phyloP scores from a whole-genome alignment of 1,140 invertebrate genomes.

The Drosophila ambigua region DNA sequence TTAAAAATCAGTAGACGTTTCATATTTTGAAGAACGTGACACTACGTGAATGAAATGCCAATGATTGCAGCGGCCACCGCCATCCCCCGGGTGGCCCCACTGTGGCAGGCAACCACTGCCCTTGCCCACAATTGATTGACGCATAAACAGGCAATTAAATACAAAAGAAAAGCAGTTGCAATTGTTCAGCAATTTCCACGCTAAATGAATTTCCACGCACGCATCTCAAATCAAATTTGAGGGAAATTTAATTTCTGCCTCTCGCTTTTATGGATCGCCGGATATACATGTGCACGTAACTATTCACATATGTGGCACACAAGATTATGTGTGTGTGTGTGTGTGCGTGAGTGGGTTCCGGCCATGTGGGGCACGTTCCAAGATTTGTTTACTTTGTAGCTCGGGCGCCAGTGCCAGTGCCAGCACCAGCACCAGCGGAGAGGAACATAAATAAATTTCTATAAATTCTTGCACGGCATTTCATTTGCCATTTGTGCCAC shows the following conservation, averaged over 20 bases:
- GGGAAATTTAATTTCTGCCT: slow-evolving; percentile 71
- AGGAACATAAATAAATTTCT: slow-evolving; percentile 77
- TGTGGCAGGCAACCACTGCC: slow-evolving; percentile 36
- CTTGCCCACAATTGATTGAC: slow-evolving; percentile 68
- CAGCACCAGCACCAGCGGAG: neutral
- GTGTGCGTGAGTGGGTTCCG: slow-evolving; percentile 27
- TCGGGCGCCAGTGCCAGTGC: neutral
- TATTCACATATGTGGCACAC: too few relatives aligned
- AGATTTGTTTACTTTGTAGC: slow-evolving; percentile 80
- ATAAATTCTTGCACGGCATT: slow-evolving; percentile 82
- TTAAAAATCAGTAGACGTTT: slow-evolving; percentile 82
- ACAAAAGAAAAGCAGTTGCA: slow-evolving; percentile 54
- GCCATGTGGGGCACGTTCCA: slow-evolving; percentile 65
- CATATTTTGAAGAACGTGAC: slow-evolving; percentile 82
- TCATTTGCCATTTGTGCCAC: slow-evolving; percentile 60
- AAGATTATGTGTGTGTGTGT: slow-evolving; percentile 16
- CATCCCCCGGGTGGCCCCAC: too few relatives aligned
- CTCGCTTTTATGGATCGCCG: slow-evolving; percentile 68
- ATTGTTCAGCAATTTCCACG: slow-evolving; percentile 64
- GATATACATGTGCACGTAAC: slow-evolving; percentile 20
- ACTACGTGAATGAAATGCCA: slow-evolving; percentile 64
- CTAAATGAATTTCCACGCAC: slow-evolving; percentile 77
- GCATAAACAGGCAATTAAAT: slow-evolving; percentile 77
- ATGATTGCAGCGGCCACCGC: neutral
- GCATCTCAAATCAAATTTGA: slow-evolving; percentile 77